Base-by-base conservation (phyloP, 1,140 invertebrate species). In the Mya arenaria region DNA sequence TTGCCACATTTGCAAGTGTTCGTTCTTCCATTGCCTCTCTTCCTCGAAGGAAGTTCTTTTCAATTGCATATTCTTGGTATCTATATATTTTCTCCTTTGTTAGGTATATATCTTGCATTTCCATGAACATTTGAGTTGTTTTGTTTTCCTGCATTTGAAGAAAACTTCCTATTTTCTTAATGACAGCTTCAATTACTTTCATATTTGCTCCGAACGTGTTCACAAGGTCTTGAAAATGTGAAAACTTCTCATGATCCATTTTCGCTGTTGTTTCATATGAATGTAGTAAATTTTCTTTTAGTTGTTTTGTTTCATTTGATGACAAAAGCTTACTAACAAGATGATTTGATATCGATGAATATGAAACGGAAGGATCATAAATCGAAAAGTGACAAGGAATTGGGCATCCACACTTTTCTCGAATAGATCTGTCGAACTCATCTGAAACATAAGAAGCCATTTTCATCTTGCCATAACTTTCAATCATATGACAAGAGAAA, bases 11-110 rank as follows among this genome's bases (percentile, higher is more conserved):
- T 8, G n/a, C 58, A 8, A 83, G 48, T 1, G 82, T 84, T 25
- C 81, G 58, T 81, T 85, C 84, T 37, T 85, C 84, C 84, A 85
- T 85, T 1, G 77, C 84, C 17, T 80, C 69, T n/a, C 81, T 34
- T 0, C 44, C 81, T 5, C 84, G 58, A 34, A 83, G 19, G 41
- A 85, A 85, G 73, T 84, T 81, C 60, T 85, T 85, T 55, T 75
- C 55, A 5, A 74, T 60, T 5, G 66, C 68, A 41, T 83, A 83
- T 58, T 66, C 44, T 34, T 85, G 84, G 36, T 71, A 85, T 6
- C 56, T 41, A 28, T 79, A 83, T 19, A 85, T 41, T 3, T 25
- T 32, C 25, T 75, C 25, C 63, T 82, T 82, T n/a, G 15, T 62
- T 15, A 34, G 58, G 30, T 69, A 81, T 1, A 41, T 52, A n/a